Evolutionary conservation across 2,113 vertebrate genomes (phyloP), one percentile per base, ranked within the genome.

Genomic region (Protobothrops mucrosquamatus): DNA sequence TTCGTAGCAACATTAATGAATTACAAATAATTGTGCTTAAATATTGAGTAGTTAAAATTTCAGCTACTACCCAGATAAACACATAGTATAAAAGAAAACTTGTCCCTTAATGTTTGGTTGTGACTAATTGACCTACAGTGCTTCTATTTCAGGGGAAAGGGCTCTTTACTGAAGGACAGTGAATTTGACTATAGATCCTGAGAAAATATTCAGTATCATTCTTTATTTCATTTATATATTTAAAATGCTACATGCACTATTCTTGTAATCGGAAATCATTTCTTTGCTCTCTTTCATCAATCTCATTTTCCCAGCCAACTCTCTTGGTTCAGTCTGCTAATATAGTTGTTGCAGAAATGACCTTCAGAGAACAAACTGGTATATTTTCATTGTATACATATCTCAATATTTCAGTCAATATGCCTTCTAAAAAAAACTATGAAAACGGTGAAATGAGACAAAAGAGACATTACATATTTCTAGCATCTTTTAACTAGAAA

Each of bases 361-460:
- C 87, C 23, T n/a, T 74, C n/a, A 46, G 11, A 26, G 22, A 90
- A 52, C 20, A 15, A 89, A 5, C 81, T 29, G 64, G 48, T 90
- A 61, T 1, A 51, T 87, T 96, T 94, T 94, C 87, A 93, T 61
- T 89, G 69, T 89, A 94, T 59, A 94, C 86, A 88, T 94, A 15
- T 34, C 55, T 93, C 43, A 55, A 11, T 94, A 56, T 94, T 85
- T 92, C 85, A 85, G 89, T 59, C 89, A 91, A 29, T 0, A 0
- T 7, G 2, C 57, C 93, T 51, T 57, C 7, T 4, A 92, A 85
- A 91, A 92, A 92, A 94, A n/a, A 0, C 9, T 85, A 74, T 87
- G 92, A 89, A 85, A 55, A 74, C 18, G 6, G n/a, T 20, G 18
- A 74, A 18, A 74, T 8, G n/a, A 74, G n/a, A n/a, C 69, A 74